These are phyloP conservation scores for Spongilla lacustris DNA, from an alignment of 37 sponge, comb jelly and placozoan species.

Conservation along the genomic window DNA sequence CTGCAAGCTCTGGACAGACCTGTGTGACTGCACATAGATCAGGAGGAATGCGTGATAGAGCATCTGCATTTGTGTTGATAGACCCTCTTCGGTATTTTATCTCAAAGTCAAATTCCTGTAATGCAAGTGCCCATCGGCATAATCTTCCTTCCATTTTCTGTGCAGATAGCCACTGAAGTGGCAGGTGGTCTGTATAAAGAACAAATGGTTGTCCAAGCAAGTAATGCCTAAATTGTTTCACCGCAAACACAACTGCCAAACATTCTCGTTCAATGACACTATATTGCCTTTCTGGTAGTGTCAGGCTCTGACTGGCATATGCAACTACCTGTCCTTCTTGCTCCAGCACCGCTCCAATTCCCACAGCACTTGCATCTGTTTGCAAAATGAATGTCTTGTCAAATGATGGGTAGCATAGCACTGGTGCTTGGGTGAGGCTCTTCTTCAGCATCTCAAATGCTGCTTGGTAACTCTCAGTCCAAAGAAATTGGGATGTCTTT, in stretches of 20 bases:
- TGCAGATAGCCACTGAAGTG: conserved; percentile 59
- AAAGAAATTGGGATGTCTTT: conserved; percentile 37
- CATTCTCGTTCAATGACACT: conserved; percentile 44
- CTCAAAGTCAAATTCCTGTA: conserved; percentile 52
- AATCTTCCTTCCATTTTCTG: conserved; percentile 64
- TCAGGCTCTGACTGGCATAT: conserved; percentile 44
- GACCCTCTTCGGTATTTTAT: conserved; percentile 46
- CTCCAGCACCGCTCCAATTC: conserved; percentile 67
- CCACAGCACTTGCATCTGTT: conserved; percentile 72
- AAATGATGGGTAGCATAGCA: conserved; percentile 52
- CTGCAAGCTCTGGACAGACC: neutral
- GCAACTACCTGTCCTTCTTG: conserved; percentile 54
- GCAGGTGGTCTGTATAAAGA: conserved; percentile 54
- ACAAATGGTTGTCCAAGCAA: conserved; percentile 38
- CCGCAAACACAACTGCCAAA: conserved; percentile 44
- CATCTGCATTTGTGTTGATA: conserved; percentile 65
- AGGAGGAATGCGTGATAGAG: conserved; percentile 26
- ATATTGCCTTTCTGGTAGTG: conserved; percentile 46
- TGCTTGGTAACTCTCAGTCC: conserved; percentile 17
- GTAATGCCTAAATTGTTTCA: conserved; percentile 63
- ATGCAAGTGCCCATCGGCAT: conserved; percentile 48
- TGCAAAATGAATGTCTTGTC: conserved; percentile 36
- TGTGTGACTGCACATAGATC: conserved; percentile 21
- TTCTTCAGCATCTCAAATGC: conserved; percentile 52
- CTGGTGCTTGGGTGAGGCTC: conserved; percentile 36